Conservation (phyloP, 37 sponge, comb jelly and placozoan genomes). For the Aplysina aerophoba region DNA sequence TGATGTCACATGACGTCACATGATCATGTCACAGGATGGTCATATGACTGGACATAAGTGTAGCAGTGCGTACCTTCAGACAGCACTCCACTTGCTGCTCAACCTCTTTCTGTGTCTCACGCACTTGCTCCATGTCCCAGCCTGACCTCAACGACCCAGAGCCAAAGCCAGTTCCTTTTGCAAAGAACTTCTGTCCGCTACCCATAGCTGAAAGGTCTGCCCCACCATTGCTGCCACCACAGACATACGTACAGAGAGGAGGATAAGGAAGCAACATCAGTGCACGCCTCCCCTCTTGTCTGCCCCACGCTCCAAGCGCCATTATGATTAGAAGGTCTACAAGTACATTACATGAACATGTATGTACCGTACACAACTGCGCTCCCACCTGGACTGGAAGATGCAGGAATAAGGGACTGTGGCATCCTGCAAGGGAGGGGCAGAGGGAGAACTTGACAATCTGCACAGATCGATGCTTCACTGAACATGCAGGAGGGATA, state of each 20-base stretch:
- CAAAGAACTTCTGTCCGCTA: conserved; percentile 76
- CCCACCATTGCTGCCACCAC: neutral
- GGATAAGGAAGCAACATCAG: too few species aligned
- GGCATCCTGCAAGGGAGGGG: neutral
- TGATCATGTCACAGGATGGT: conserved; percentile 8
- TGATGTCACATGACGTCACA: conserved; percentile 18
- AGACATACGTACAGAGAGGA: too few species aligned
- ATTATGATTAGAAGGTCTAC: too few species aligned
- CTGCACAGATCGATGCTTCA: too few species aligned
- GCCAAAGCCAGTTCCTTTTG: conserved; percentile 94
- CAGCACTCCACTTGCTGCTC: conserved; percentile 62
- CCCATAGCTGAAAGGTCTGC: neutral
- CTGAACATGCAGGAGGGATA: too few species aligned
- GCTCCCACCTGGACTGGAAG: conserved; percentile 31
- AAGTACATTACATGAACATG: too few species aligned
- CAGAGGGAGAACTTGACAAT: too few species aligned
- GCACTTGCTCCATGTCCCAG: conserved; percentile 78
- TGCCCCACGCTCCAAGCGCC: too few species aligned
- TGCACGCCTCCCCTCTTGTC: too few species aligned
- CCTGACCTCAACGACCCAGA: conserved; percentile 80
- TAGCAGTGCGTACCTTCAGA: conserved; percentile 29
- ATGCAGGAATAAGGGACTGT: neutral
- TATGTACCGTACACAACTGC: too few species aligned
- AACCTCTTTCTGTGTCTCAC: conserved; percentile 61
- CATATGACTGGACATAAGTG: too few species aligned